Evolutionary conservation across 1,140 invertebrate species (phyloP).

Genomic region (Pseudoatta argentina): DNA sequence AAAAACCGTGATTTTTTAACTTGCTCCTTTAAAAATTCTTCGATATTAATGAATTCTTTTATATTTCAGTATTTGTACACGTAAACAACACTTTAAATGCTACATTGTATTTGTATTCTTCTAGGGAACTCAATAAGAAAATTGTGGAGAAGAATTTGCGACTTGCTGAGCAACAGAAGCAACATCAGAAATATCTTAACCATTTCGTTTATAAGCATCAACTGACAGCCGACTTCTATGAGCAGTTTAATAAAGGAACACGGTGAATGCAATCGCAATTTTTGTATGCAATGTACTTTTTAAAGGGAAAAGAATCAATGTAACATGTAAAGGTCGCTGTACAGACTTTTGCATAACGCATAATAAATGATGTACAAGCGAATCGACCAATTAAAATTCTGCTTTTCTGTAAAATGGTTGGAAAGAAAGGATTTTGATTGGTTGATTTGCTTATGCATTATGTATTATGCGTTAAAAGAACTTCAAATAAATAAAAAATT

Average conservation of each 20-base stretch:
- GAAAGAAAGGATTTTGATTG: too few species aligned
- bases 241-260: constrained; percentile 92
- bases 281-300: not conserved
- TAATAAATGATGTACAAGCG: too few species aligned
- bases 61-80: not conserved
- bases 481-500: not conserved
- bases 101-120: constrained; percentile 51
- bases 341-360: too few species aligned
- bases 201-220: constrained; percentile 89
- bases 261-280: constrained; percentile 84
- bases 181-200: constrained; percentile 88
- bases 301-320: not conserved
- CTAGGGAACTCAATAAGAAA: constrained; percentile 87
- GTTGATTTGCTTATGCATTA: too few species aligned
- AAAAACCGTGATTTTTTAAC: not conserved
- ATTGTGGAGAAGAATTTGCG: constrained; percentile 89
- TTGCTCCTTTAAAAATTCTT: not conserved
- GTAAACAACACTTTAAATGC: not conserved
- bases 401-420: too few species aligned
- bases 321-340: too few species aligned
- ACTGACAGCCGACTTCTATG: constrained; percentile 90
- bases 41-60: not conserved
- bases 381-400: too few species aligned
- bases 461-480: too few species aligned
- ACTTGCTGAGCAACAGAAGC: constrained; percentile 89